These are phyloP conservation scores for Cheilosia impressa DNA, from an alignment of 2,888 invertebrate genomes.

Conservation along the genomic window DNA sequence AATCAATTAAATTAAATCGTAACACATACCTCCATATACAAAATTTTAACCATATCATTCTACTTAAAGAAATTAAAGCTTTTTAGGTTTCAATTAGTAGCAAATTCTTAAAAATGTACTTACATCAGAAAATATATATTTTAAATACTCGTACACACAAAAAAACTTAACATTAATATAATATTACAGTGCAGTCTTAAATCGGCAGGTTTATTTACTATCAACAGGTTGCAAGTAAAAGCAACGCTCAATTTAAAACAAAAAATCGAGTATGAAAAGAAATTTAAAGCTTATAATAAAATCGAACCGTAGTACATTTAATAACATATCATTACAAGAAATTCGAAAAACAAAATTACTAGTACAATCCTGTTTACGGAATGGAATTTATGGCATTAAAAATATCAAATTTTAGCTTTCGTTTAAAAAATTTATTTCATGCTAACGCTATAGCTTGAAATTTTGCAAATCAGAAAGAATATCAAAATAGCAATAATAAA, in stretches of 20 bases:
- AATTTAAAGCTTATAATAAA: conserved; percentile 6
- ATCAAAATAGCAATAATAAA: conserved; percentile 15
- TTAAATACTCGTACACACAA: neutral
- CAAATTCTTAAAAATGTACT: neutral
- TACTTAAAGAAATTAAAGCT: neutral
- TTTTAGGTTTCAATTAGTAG: neutral
- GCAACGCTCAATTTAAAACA: neutral
- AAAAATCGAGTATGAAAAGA: neutral
- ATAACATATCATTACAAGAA: conserved; percentile 63
- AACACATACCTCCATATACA: neutral
- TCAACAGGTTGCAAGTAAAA: neutral
- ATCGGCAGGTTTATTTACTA: neutral
- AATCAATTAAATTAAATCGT: neutral
- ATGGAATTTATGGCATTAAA: conserved; percentile 14
- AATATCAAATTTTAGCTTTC: conserved; percentile 1
- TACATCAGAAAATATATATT: neutral
- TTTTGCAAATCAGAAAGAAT: conserved; percentile 9
- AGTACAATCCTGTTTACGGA: conserved; percentile 46
- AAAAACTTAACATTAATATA: conserved; percentile 1
- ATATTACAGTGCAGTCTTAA: conserved; percentile 15
- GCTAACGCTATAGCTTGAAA: conserved; percentile 19
- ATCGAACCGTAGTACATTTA: conserved; percentile 38
- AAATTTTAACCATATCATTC: neutral
- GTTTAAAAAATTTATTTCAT: conserved; percentile 11
- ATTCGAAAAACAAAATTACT: conserved; percentile 18